Evolutionary conservation across 1,140 invertebrate species (phyloP).

Genomic region (Apis mellifera): DNA sequence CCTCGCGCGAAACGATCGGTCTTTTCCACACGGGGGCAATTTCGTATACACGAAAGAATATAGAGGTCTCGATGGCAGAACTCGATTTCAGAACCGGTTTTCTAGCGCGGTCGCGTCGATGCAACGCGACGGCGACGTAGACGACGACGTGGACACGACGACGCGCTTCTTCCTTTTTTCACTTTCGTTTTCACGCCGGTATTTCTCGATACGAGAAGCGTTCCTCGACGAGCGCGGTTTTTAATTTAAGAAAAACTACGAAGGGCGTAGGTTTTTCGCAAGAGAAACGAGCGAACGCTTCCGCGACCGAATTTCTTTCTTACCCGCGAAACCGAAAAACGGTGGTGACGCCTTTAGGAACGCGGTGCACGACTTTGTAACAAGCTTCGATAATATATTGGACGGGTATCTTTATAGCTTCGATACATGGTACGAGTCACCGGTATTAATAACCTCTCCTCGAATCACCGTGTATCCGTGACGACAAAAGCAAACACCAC

Average conservation of each 20-base stretch:
- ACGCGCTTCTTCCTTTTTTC: no score
- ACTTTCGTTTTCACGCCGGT: slow-evolving; percentile 75
- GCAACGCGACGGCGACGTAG: slow-evolving; percentile 63
- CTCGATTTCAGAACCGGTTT: slow-evolving; percentile 74
- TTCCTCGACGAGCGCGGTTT: no score
- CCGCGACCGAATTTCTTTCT: not conserved
- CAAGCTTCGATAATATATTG: not conserved
- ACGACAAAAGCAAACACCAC: not conserved
- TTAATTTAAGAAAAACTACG: no score
- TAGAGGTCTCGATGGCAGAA: slow-evolving; percentile 54
- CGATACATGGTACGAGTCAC: not conserved
- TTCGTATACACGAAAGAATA: slow-evolving; percentile 58
- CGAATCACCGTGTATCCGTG: not conserved
- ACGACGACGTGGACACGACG: no score
- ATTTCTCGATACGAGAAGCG: slow-evolving; percentile 62
- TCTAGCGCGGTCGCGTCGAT: slow-evolving; percentile 60
- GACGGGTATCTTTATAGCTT: not conserved
- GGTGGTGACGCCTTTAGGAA: no score
- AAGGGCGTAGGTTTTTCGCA: no score
- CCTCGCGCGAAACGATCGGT: slow-evolving; percentile 48
- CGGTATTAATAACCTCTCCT: not conserved
- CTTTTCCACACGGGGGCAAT: slow-evolving; percentile 54
- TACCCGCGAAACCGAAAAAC: no score
- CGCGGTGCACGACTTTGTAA: no score
- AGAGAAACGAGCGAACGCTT: no score